Evolutionary conservation across 1,140 invertebrate species (phyloP).

Genomic region (Atopsyche davidsoni): DNA sequence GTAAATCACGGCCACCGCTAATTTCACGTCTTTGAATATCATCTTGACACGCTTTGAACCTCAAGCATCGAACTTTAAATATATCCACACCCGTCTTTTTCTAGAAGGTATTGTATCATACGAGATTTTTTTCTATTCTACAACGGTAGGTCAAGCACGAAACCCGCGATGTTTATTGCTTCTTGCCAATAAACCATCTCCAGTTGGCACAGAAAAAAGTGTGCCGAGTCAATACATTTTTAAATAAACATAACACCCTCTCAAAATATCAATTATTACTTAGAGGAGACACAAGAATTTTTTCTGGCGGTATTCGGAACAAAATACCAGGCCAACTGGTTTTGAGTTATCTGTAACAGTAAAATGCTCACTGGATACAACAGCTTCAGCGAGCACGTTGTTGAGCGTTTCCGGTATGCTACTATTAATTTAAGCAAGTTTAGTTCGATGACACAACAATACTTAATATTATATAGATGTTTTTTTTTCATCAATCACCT

Average conservation of each 20-base stretch:
- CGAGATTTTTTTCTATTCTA: too few species aligned
- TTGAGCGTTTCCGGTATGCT: constrained; percentile 13
- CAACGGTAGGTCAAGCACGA: too few species aligned
- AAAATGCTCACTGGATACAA: constrained; percentile 7
- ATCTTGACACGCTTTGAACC: too few species aligned
- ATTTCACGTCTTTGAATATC: too few species aligned
- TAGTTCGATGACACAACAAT: too few species aligned
- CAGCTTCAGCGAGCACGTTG: constrained; percentile 8
- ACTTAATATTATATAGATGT: neutral
- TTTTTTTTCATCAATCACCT: neutral
- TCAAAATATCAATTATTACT: neutral
- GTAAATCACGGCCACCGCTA: too few species aligned
- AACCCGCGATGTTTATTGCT: too few species aligned
- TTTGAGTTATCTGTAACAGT: constrained; percentile 22
- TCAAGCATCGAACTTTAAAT: too few species aligned
- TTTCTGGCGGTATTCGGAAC: constrained; percentile 18
- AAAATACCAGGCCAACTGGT: constrained; percentile 21
- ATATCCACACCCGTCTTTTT: too few species aligned
- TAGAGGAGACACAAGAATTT: constrained; percentile 6
- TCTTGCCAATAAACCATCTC: too few species aligned
- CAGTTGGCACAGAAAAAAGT: too few species aligned
- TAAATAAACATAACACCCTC: neutral
- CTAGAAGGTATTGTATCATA: too few species aligned
- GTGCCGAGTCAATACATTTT: constrained; percentile 2
- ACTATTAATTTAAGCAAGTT: constrained; percentile 6